These are phyloP conservation scores for Trichechus manatus DNA, from an alignment of 2,113 vertebrate genomes.

Conservation along the genomic window DNA sequence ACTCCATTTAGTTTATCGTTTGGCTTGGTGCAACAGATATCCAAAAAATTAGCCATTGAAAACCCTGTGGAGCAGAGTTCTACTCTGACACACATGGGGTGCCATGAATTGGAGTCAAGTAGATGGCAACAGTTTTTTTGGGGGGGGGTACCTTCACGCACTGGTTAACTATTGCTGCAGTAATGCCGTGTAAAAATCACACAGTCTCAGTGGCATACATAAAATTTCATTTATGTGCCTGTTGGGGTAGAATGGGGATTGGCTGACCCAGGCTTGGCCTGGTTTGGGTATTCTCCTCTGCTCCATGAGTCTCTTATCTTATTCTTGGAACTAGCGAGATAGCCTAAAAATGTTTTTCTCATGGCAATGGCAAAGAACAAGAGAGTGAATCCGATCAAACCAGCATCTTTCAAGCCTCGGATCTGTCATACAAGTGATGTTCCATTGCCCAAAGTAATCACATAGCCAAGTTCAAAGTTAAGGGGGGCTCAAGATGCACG, in stretches of 20 bases:
- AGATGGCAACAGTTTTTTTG: no score
- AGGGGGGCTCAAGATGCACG: neutral
- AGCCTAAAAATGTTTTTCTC: slow-evolving; percentile 1
- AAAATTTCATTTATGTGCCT: neutral
- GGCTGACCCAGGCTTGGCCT: neutral
- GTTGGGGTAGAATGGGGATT: neutral
- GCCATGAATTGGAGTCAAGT: no score
- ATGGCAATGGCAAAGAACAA: neutral
- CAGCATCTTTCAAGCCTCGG: neutral
- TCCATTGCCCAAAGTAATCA: neutral
- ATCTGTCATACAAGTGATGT: neutral
- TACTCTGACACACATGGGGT: no score
- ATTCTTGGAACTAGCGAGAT: neutral
- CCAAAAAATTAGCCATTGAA: no score
- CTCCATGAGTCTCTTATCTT: neutral
- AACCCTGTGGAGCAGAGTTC: no score
- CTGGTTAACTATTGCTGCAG: slow-evolving; percentile 24
- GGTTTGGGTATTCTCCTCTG: neutral
- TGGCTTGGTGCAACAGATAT: neutral
- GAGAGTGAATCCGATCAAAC: neutral
- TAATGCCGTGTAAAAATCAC: neutral
- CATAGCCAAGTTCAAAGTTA: neutral
- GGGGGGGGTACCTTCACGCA: neutral
- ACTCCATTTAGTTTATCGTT: neutral
- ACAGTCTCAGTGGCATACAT: neutral